Percentiles rank a stretch among this genome's conserved stretches.
Evolutionary conservation across 2,888 invertebrate species (phyloP).

Genomic region (Drosophila rubida): DNA sequence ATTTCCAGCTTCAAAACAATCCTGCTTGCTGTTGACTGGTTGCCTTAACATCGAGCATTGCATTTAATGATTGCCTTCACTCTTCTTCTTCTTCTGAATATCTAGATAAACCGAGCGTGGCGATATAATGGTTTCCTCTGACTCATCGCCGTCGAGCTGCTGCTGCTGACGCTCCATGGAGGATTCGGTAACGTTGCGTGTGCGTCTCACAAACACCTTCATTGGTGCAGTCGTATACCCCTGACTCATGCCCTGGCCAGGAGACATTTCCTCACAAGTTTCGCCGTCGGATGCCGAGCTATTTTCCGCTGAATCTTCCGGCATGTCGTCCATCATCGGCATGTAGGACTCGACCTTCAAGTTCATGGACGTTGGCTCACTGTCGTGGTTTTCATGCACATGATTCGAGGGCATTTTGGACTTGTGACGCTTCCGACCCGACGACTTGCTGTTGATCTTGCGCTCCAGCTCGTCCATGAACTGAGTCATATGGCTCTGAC

Average conservation of each 20-base stretch:
- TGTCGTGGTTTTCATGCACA: background rate
- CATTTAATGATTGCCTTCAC: conserved; percentile 37
- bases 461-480: conserved; percentile 57
- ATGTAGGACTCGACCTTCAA: conserved; percentile 51
- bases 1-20: conserved; percentile 7
- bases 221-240: conserved; percentile 24
- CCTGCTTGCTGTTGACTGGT: background rate
- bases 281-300: conserved; percentile 48
- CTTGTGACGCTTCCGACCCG: conserved; percentile 46
- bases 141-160: conserved; percentile 17
- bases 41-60: background rate
- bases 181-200: conserved; percentile 23
- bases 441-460: conserved; percentile 43
- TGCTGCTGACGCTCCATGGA: conserved; percentile 4
- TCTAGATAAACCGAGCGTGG: conserved; percentile 49
- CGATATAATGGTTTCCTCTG: conserved; percentile 32
- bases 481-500: conserved; percentile 41
- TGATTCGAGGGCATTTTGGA: conserved; percentile 16
- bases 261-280: conserved; percentile 20
- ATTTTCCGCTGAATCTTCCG: conserved; percentile 16
- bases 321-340: conserved; percentile 31
- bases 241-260: conserved; percentile 14
- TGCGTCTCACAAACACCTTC: conserved; percentile 59
- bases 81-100: conserved; percentile 38
- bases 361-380: conserved; percentile 1